Conservation (phyloP, 1,140 invertebrate species). For the Drosophila busckii region DNA sequence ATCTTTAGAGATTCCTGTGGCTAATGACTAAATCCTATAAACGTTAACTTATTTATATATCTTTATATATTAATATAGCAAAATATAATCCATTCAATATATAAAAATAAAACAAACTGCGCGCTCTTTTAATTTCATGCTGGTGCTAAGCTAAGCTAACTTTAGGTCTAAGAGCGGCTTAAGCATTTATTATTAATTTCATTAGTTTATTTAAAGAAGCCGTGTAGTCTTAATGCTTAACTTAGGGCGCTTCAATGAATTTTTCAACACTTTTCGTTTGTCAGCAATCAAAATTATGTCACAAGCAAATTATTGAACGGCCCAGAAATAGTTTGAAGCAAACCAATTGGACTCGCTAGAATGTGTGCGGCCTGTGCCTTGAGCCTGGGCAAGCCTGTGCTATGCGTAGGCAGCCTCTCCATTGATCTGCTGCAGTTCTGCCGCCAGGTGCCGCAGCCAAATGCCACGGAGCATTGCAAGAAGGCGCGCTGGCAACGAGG, state of each 20-base stretch:
- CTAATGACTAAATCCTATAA: no score
- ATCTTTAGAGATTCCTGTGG: no score
- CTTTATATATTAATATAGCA: no score
- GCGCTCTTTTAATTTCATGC: no score
- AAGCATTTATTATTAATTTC: no score
- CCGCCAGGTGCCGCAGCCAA: slow-evolving; percentile 78
- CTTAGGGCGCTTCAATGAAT: neutral
- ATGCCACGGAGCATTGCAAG: slow-evolving; percentile 79
- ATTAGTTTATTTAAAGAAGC: no score
- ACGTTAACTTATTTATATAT: no score
- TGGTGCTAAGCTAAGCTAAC: no score
- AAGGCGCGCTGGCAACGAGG: slow-evolving; percentile 83
- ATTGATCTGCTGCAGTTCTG: slow-evolving; percentile 80
- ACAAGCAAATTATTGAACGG: neutral
- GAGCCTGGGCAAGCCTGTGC: slow-evolving; percentile 23
- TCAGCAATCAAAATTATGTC: slow-evolving; percentile 16
- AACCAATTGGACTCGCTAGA: neutral
- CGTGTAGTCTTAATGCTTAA: neutral
- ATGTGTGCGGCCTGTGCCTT: slow-evolving; percentile 6
- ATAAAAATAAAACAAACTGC: no score
- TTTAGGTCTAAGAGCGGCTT: no score
- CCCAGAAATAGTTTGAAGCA: neutral
- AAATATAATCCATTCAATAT: no score
- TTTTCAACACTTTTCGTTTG: neutral
- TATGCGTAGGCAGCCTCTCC: slow-evolving; percentile 79